Base-by-base conservation (phyloP, 2,797 vertebrate genomes). In the Erethizon dorsatum region DNA sequence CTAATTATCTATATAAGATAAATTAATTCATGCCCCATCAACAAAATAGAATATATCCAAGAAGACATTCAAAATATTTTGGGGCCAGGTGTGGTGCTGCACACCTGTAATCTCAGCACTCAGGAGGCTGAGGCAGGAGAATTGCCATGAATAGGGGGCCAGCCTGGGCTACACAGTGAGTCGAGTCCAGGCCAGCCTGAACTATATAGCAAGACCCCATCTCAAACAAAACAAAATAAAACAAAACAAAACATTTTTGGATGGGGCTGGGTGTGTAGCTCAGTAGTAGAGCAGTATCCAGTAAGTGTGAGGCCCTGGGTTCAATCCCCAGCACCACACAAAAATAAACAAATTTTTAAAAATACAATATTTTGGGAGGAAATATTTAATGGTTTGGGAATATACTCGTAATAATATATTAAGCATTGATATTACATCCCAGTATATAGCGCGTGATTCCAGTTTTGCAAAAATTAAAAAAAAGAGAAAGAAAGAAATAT, bases 321-420 rank as follows among this genome's bases (percentile, higher is more conserved):
- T 78, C 26, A 12, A 52, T 14, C 22, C 33, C 47, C 4, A 84
- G 24, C 24, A 47, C 31, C 24, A 18, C 31, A 54, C 8, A 54
- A 28, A 77, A 33, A 78, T 18, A 78, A 47, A 31, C 20, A 69
- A 65, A n/a, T n/a, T 17, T 37, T 79, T 17, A 75, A 92, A 75
- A n/a, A 31, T 37, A 94, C 96, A 90, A 41, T 56, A 82, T 28
- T 90, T 96, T 84, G 87, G 31, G 61, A n/a, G 77, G 84, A 82
- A 95, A 47, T 82, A 65, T 65, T 65, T 57, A 93, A 50, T 59
- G 63, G 61, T 61, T 91, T 88, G 50, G 67, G 75, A 94, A 78
- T 61, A 82, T 37, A 63, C 6, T 82, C 69, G 15, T 20, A 85
- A 86, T 24, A 96, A 88, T 18, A 92, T 11, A 83, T 14, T 88